Evolutionary conservation across 2,797 vertebrate genomes (phyloP).

Genomic region (Acanthurus lineatus): DNA sequence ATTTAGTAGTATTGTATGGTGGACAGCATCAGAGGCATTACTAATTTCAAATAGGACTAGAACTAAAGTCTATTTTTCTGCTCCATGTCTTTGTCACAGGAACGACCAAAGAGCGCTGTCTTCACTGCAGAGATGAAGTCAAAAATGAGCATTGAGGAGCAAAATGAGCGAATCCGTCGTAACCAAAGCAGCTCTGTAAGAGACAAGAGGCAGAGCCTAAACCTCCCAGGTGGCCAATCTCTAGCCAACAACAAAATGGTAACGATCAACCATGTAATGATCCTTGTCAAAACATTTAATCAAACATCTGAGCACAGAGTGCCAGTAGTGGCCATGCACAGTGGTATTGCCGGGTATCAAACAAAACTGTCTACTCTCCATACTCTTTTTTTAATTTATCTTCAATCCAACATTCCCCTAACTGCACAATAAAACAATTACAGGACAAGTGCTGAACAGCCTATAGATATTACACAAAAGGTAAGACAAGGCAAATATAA

Average conservation of each 20-base stretch:
- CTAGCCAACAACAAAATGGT: slow-evolving; percentile 92
- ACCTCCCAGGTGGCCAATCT: slow-evolving; percentile 88
- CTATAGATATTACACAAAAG: no score
- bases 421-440: no score
- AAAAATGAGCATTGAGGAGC: slow-evolving; percentile 97
- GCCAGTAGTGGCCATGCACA: no score
- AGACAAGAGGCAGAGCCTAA: slow-evolving; percentile 94
- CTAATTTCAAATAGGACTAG: neutral
- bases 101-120: slow-evolving; percentile 92
- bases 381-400: no score
- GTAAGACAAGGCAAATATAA: no score
- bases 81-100: slow-evolving; percentile 75
- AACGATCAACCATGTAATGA: slow-evolving; percentile 40
- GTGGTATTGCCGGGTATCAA: no score
- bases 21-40: neutral
- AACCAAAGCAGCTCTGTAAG: slow-evolving; percentile 93
- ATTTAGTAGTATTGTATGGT: neutral
- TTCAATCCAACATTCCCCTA: no score
- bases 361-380: no score
- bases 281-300: neutral
- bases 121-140: slow-evolving; percentile 90
- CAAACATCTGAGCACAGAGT: no score
- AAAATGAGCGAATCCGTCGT: slow-evolving; percentile 93
- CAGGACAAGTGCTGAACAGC: no score
- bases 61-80: neutral